phyloP scores from a whole-genome alignment of 2,888 invertebrate species.

The Cordylochernes scorpioides region DNA sequence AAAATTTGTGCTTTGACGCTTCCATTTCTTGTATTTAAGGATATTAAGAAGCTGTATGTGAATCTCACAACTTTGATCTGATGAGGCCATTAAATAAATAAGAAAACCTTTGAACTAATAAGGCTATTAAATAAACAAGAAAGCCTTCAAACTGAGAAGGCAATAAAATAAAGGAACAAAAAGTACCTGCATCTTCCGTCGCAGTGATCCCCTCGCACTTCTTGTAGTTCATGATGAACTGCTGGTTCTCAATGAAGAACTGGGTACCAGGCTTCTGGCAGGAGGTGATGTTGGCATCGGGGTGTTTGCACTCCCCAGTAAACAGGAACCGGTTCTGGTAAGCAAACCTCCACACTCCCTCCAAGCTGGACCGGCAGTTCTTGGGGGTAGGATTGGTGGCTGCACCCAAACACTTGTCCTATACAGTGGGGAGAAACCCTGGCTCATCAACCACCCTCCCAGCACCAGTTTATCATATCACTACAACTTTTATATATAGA shows the following conservation, averaged over 20 bases:
- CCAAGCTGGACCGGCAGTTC: slow-evolving; percentile 67
- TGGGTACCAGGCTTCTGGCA: slow-evolving; percentile 88
- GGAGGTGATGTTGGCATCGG: slow-evolving; percentile 59
- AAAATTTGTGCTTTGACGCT: too few relatives aligned
- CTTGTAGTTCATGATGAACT: slow-evolving; percentile 78
- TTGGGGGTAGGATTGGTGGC: slow-evolving; percentile 62
- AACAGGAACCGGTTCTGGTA: slow-evolving; percentile 50
- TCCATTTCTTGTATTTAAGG: too few relatives aligned
- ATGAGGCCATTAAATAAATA: too few relatives aligned
- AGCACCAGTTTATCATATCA: not conserved
- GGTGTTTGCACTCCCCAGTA: slow-evolving; percentile 67
- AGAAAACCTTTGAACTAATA: too few relatives aligned
- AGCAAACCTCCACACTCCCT: slow-evolving; percentile 88
- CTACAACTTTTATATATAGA: not conserved
- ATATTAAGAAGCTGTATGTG: too few relatives aligned
- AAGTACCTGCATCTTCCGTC: slow-evolving; percentile 49
- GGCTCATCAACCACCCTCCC: too few relatives aligned
- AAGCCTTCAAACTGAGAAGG: too few relatives aligned
- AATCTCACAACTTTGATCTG: too few relatives aligned
- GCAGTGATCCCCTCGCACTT: slow-evolving; percentile 66
- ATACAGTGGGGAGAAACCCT: too few relatives aligned
- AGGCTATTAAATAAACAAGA: too few relatives aligned
- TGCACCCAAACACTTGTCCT: too few relatives aligned
- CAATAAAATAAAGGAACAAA: too few relatives aligned
- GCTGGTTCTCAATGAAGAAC: slow-evolving; percentile 82